Evolutionary conservation across 2,113 vertebrate genomes (phyloP), one percentile per base, ranked within the genome.

Genomic region (Riparia riparia): DNA sequence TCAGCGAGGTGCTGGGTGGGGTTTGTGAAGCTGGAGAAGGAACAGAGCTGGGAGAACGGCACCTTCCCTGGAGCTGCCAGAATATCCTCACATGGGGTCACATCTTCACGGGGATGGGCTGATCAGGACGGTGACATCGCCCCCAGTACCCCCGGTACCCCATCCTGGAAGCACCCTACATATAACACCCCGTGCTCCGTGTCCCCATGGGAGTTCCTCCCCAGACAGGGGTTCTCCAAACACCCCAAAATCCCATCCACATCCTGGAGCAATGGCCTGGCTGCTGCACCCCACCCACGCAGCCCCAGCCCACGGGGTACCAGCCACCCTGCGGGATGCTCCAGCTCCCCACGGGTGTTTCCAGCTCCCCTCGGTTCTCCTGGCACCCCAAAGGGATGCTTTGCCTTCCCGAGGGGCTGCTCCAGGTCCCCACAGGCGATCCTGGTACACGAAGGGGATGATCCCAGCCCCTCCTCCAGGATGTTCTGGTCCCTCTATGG

Each of bases 71-170:
- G n/a, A n/a, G 57, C 51, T 77, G 69, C 41, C 32, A 7, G 14
- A n/a, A 26, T 3, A 1, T n/a, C 70, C 41, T 42, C 29, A 2
- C 3, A 0, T 2, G 2, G 58, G 32, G 17, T 22, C 12, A 1
- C 26, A 19, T 29, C 68, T 72, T 50, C 0, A 0, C 44, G 19
- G 44, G 34, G 24, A 5, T 29, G 51, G 15, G 57, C 24, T 66
- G 28, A 5, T 9, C 19, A 32, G 32, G 39, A 5, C 4, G 53
- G 37, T 60, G 86, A 14, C 39, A 25, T 11, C 1, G 0, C 50
- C 31, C 51, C 14, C 84, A 61, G 10, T 29, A 17, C 24, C 37
- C 45, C 66, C 9, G 9, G 63, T 37, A 47, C 49, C n/a, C 53
- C 14, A 4, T 31, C 64, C 61, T 9, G 14, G 37, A 12, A 4